A percentile compares a stretch with the other conserved stretches of the same genome.
phyloP scores from a whole-genome alignment of 2,888 invertebrate species.

The Drosophila infuscata region DNA sequence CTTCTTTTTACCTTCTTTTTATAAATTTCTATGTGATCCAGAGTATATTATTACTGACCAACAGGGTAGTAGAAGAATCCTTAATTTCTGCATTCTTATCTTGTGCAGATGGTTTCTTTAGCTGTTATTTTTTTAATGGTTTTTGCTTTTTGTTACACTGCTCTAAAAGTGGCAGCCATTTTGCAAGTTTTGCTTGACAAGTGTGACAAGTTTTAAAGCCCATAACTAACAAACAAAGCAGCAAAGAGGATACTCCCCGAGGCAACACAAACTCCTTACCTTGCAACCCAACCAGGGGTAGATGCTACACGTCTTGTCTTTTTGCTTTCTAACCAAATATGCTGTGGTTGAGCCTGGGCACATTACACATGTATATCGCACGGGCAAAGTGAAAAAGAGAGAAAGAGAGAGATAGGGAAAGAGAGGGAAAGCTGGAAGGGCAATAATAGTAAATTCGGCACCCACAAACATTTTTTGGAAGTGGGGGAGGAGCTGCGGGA shows the following conservation, averaged over 20 bases:
- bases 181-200: constrained; percentile 62
- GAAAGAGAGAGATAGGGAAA: neutral
- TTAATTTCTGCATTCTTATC: constrained; percentile 3
- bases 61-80: neutral
- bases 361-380: constrained; percentile 47
- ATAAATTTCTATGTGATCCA: neutral
- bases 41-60: neutral
- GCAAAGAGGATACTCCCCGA: constrained; percentile 17
- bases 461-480: constrained; percentile 15
- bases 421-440: neutral
- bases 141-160: constrained; percentile 1
- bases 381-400: neutral
- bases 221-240: constrained; percentile 63
- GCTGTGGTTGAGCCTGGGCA: constrained; percentile 52
- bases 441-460: constrained; percentile 54
- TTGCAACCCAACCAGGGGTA: constrained; percentile 7
- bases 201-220: constrained; percentile 72
- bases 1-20: neutral
- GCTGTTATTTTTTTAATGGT: neutral
- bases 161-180: constrained; percentile 35
- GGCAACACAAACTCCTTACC: constrained; percentile 13
- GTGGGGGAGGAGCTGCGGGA: neutral
- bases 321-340: constrained; percentile 27
- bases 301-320: neutral
- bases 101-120: neutral